Conservation (phyloP, 1,140 invertebrate genomes). For the Lamellibrachia luymesi region DNA sequence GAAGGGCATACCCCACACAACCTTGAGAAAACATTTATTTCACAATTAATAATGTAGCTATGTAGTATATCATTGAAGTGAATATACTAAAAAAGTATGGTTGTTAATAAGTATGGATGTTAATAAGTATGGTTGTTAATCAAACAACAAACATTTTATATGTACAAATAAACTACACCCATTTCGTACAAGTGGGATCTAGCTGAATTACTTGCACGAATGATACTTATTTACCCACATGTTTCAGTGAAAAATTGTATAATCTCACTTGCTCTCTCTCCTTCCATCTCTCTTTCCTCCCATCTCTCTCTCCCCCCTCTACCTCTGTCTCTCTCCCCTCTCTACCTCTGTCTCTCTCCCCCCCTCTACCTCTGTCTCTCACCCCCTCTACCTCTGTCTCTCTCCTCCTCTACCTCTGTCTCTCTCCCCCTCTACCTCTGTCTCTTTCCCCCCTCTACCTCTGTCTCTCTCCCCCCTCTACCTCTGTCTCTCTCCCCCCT, state of each 20-base stretch:
- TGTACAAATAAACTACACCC: neutral
- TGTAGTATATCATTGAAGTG: neutral
- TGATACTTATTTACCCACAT: neutral
- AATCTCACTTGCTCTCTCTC: neutral
- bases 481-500: neutral
- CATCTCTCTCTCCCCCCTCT: too few species aligned
- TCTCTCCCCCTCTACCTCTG: too few species aligned
- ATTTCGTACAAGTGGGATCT: neutral
- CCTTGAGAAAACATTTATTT: neutral
- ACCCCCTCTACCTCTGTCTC: too few species aligned
- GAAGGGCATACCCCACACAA: too few species aligned
- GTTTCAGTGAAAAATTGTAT: neutral
- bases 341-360: too few species aligned
- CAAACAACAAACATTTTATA: neutral
- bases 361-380: too few species aligned
- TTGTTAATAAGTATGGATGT: too few species aligned
- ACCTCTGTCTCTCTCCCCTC: too few species aligned
- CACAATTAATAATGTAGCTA: neutral
- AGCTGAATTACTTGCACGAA: neutral
- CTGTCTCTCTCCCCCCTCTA: too few species aligned
- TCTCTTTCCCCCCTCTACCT: too few species aligned
- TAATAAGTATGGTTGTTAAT: too few species aligned
- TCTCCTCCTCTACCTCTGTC: too few species aligned
- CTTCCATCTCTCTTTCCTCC: neutral
- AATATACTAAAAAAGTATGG: neutral